These are phyloP conservation scores for Apteryx mantelli DNA, from an alignment of 2,113 vertebrate species.

Conservation along the genomic window DNA sequence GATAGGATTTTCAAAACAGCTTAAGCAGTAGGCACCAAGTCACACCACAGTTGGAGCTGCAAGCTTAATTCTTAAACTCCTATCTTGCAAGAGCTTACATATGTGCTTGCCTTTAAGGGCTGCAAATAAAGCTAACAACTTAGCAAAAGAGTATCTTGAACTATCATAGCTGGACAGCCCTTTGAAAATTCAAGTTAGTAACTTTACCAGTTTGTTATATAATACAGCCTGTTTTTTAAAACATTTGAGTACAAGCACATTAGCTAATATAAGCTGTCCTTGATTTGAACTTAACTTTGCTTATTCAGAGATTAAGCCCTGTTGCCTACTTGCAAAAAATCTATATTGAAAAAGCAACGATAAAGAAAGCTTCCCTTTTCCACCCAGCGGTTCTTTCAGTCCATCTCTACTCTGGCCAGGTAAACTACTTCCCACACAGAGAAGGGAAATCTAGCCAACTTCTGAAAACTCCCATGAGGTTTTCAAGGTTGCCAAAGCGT, in stretches of 20 bases:
- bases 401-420: not conserved
- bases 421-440: not conserved
- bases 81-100: not conserved
- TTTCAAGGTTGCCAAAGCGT: not conserved
- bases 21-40: not conserved
- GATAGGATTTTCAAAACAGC: not conserved
- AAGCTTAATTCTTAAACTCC: not conserved
- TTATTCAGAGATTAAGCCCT: slow-evolving; percentile 23
- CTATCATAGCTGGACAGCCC: not conserved
- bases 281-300: slow-evolving; percentile 37
- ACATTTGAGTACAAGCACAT: not conserved
- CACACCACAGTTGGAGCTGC: not conserved
- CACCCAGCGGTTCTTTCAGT: not conserved
- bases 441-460: not conserved
- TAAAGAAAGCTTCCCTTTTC: not conserved
- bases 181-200: not conserved
- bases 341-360: not conserved
- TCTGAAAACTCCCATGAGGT: not conserved
- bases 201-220: not conserved
- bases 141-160: not conserved
- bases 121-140: not conserved
- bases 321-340: slow-evolving; percentile 5
- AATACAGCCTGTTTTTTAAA: not conserved
- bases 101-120: not conserved
- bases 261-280: not conserved